These are phyloP conservation scores for Boloria euphrosyne DNA, from an alignment of 2,888 invertebrate genomes.

Conservation along the genomic window DNA sequence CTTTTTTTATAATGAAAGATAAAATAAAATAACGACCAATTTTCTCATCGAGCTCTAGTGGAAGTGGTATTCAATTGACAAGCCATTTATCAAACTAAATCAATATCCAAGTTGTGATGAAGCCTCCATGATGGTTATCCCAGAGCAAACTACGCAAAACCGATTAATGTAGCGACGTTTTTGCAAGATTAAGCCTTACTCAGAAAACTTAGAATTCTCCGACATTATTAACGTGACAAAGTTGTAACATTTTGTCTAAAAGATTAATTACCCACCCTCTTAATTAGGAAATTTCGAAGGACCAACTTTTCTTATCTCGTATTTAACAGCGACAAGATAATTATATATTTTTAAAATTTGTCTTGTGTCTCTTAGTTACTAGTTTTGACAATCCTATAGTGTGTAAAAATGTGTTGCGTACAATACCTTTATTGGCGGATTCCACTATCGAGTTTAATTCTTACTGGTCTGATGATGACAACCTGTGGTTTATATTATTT, in stretches of 20 bases:
- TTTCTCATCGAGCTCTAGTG: not conserved
- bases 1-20: too few species aligned
- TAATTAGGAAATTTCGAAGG: not conserved
- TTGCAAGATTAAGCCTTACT: not conserved
- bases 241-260: not conserved
- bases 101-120: constrained; percentile 27
- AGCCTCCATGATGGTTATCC: constrained; percentile 13
- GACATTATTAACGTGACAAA: constrained; percentile 7
- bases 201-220: not conserved
- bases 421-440: too few species aligned
- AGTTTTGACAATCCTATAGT: too few species aligned
- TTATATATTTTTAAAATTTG: too few species aligned
- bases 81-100: constrained; percentile 28
- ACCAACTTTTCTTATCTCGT: not conserved
- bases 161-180: not conserved
- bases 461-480: too few species aligned
- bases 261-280: constrained; percentile 1
- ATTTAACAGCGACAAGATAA: not conserved
- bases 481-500: too few species aligned
- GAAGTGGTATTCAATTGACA: constrained; percentile 17
- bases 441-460: too few species aligned
- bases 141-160: constrained; percentile 5
- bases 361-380: too few species aligned
- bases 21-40: not conserved
- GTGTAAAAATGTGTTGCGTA: too few species aligned